phyloP scores from a whole-genome alignment of 2,797 vertebrate species.

The Buphagus erythrorhynchus region DNA sequence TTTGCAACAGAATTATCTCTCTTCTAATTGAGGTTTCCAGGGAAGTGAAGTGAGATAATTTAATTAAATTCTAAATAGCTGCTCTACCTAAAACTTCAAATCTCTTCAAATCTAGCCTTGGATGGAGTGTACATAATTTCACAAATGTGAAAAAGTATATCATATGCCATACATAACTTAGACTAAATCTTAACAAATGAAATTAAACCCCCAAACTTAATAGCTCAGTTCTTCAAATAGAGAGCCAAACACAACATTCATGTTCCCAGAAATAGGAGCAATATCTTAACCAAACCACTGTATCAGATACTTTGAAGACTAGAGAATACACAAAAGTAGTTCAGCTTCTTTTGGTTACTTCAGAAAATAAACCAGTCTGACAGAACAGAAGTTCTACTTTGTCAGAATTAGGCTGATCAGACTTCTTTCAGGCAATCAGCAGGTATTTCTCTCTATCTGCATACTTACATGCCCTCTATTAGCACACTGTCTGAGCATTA shows the following conservation, averaged over 20 bases:
- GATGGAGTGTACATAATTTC: not conserved
- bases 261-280: not conserved
- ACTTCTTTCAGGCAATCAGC: not conserved
- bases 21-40: conserved; percentile 19
- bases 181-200: not conserved
- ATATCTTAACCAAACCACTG: not conserved
- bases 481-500: not conserved
- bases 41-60: conserved; percentile 26
- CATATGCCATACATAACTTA: not conserved
- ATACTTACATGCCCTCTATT: not conserved
- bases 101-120: not conserved
- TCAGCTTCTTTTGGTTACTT: not conserved
- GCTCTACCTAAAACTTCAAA: conserved; percentile 21
- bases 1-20: conserved; percentile 25
- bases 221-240: not conserved
- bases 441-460: not conserved
- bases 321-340: not conserved
- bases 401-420: not conserved
- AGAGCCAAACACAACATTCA: not conserved
- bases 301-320: not conserved
- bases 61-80: conserved; percentile 36
- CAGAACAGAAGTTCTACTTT: not conserved
- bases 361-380: not conserved
- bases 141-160: not conserved
- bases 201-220: not conserved